These are phyloP conservation scores for Campoletis sonorensis DNA, from an alignment of 1,140 invertebrate genomes.

Conservation along the genomic window DNA sequence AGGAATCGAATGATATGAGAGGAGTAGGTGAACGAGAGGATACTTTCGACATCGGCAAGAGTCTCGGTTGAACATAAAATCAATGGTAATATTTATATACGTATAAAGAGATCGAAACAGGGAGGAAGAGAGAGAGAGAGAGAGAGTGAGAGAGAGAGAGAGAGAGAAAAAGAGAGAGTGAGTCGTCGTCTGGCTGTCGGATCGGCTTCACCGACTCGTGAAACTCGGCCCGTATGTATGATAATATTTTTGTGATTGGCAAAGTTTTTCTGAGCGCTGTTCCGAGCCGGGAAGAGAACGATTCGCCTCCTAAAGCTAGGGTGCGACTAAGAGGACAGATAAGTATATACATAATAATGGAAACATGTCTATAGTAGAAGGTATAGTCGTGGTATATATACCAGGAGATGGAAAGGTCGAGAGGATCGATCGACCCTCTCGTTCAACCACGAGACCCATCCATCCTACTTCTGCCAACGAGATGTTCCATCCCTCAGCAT, in stretches of 20 bases:
- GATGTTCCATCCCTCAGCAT: constrained; percentile 3
- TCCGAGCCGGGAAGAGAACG: neutral
- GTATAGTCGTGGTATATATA: constrained; percentile 5
- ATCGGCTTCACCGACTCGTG: constrained; percentile 37
- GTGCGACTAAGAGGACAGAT: constrained; percentile 15
- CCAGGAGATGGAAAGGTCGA: constrained; percentile 34
- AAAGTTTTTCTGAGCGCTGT: constrained; percentile 26
- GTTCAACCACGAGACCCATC: constrained; percentile 42
- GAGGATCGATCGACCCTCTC: constrained; percentile 42
- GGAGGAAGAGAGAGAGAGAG: too few relatives aligned
- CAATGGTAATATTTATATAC: constrained; percentile 14
- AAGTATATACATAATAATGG: neutral
- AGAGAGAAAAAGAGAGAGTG: too few relatives aligned
- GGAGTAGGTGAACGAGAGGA: constrained; percentile 1
- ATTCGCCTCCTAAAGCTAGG: neutral
- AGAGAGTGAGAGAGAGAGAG: neutral
- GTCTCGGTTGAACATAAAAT: constrained; percentile 32
- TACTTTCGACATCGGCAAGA: constrained; percentile 10
- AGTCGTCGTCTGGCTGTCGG: constrained; percentile 20
- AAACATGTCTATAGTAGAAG: neutral
- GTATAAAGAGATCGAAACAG: neutral
- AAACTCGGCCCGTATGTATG: constrained; percentile 40
- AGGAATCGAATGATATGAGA: constrained; percentile 23
- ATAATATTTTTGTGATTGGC: constrained; percentile 43
- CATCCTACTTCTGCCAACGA: constrained; percentile 41